Conservation (phyloP, 2,888 invertebrate species). For the Calliscelio sp. region DNA sequence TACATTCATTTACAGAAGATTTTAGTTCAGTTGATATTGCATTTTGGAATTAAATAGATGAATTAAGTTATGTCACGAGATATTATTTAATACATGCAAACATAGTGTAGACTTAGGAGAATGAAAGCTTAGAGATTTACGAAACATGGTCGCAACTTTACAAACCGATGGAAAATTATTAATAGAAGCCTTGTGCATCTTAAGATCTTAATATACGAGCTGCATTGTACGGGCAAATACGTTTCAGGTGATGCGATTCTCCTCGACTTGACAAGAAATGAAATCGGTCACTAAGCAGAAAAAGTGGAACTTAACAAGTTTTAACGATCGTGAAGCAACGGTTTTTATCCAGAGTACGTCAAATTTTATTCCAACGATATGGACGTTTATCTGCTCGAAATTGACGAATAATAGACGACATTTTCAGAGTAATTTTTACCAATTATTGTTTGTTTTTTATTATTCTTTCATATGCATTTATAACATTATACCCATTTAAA, state of each 20-base stretch:
- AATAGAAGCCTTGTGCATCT: constrained; percentile 21
- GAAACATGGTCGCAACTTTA: constrained; percentile 15
- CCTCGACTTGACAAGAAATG: constrained; percentile 23
- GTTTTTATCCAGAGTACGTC: constrained; percentile 49
- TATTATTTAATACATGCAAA: constrained; percentile 11
- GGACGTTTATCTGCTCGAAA: too few relatives aligned
- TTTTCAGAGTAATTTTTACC: too few relatives aligned
- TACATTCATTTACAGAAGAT: too few relatives aligned
- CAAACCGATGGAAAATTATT: constrained; percentile 30
- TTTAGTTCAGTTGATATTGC: too few relatives aligned
- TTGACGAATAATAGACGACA: too few relatives aligned
- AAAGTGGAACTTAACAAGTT: constrained; percentile 56
- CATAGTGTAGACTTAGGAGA: background rate
- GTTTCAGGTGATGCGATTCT: constrained; percentile 33
- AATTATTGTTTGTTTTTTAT: too few relatives aligned
- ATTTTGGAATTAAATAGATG: too few relatives aligned
- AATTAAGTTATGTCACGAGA: too few relatives aligned
- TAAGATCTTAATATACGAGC: constrained; percentile 56
- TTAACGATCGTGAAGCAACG: constrained; percentile 58
- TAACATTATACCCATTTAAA: too few relatives aligned
- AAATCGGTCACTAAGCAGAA: constrained; percentile 52
- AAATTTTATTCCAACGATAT: constrained; percentile 49
- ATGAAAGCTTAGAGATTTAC: background rate
- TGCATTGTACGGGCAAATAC: constrained; percentile 41
- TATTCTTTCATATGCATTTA: too few relatives aligned